Evolutionary conservation across 2,113 vertebrate genomes (phyloP).

Genomic region (Rhodinocichla rosea): DNA sequence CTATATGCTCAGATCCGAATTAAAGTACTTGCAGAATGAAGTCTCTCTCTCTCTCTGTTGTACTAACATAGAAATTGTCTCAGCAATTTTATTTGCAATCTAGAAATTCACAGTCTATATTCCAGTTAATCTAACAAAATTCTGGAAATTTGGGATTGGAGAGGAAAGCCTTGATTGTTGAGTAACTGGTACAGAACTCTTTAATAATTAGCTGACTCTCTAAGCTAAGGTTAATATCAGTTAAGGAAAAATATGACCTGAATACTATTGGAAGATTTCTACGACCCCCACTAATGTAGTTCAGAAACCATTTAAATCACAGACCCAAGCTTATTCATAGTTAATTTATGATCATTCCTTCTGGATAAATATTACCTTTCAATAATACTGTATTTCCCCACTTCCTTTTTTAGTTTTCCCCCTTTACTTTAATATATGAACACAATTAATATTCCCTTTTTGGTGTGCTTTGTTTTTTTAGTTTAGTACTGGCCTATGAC

Average conservation of each 20-base stretch:
- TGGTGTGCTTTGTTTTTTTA: neutral
- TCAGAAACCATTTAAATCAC: neutral
- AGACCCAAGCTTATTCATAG: neutral
- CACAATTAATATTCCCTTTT: neutral
- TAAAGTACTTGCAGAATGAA: neutral
- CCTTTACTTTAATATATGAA: neutral
- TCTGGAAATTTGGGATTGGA: neutral
- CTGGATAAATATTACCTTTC: neutral
- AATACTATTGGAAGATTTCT: neutral
- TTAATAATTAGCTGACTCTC: neutral
- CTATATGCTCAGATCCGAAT: neutral
- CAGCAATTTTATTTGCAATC: neutral
- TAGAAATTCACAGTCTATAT: neutral
- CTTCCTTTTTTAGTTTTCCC: neutral
- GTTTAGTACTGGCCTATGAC: neutral
- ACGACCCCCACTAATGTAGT: neutral
- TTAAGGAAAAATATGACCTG: neutral
- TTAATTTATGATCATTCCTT: neutral
- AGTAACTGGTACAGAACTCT: neutral
- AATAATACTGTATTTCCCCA: neutral
- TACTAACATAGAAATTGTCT: neutral
- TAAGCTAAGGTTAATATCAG: neutral
- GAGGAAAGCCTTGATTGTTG: neutral
- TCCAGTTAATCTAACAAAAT: neutral
- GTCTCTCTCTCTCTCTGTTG: neutral